A percentile compares a stretch with the other conserved stretches of the same genome.
Conservation (phyloP, 2,113 vertebrate genomes). For the Danionella cerebrum region DNA sequence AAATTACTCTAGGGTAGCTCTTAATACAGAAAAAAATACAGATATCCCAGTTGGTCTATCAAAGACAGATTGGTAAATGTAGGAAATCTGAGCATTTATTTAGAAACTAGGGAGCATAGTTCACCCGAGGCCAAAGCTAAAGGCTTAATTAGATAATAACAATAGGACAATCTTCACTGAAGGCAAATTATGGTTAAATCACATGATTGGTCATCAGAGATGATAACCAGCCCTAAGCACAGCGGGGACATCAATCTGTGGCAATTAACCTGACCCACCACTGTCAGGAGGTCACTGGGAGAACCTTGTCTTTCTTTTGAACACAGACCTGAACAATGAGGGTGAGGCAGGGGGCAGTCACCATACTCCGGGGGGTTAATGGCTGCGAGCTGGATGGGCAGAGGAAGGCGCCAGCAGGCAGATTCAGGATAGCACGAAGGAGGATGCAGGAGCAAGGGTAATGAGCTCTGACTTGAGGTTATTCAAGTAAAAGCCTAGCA, state of each 20-base stretch:
- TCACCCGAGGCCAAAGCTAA: background rate
- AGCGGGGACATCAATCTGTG: conserved; percentile 2
- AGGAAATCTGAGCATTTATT: background rate
- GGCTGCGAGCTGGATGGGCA: background rate
- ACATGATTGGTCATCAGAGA: conserved; percentile 12
- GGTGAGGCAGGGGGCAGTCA: conserved; percentile 3
- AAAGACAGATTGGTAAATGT: background rate
- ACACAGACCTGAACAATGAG: background rate
- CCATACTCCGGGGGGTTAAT: conserved; percentile 20
- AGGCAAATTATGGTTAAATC: conserved; percentile 17
- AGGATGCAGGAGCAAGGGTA: background rate
- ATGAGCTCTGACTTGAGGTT: conserved; percentile 1
- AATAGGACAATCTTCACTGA: conserved; percentile 18
- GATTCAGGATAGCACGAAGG: background rate
- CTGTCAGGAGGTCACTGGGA: conserved; percentile 8
- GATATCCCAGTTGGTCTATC: too few relatives aligned
- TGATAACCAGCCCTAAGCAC: conserved; percentile 3
- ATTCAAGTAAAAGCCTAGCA: background rate
- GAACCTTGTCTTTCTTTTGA: background rate
- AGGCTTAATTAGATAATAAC: conserved; percentile 25
- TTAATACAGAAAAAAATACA: too few relatives aligned
- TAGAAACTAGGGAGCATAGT: background rate
- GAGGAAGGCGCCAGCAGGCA: background rate
- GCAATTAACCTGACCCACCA: conserved; percentile 2
- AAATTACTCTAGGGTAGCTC: too few relatives aligned